Percentiles rank a stretch among this genome's conserved stretches.
Conservation (phyloP, 2,888 invertebrate species). For the Polymixis flavicincta region DNA sequence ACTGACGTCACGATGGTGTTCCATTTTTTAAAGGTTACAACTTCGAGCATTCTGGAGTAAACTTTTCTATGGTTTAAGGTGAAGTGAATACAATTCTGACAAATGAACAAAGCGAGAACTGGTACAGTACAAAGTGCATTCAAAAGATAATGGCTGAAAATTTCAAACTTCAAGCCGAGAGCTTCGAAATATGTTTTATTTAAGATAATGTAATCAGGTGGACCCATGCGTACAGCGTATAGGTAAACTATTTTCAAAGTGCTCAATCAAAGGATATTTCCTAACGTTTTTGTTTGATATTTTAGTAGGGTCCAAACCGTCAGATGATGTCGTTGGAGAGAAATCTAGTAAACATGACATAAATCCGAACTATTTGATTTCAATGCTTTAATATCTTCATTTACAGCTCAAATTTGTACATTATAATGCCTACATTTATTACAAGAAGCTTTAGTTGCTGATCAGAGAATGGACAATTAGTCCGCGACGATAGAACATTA, state of each 20-base stretch:
- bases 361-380: not conserved
- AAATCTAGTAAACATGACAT: conserved; percentile 1
- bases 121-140: no score
- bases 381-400: not conserved
- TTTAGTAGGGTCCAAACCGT: not conserved
- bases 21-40: conserved; percentile 53
- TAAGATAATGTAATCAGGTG: not conserved
- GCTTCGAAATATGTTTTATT: conserved; percentile 3
- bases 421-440: not conserved
- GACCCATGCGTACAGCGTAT: not conserved
- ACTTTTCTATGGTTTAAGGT: conserved; percentile 42
- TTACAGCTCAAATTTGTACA: not conserved
- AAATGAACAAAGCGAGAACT: conserved; percentile 13
- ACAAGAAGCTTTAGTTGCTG: not conserved
- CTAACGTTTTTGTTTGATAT: conserved; percentile 23
- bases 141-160: not conserved
- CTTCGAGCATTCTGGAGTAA: conserved; percentile 32
- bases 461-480: no score
- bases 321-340: not conserved
- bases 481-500: not conserved
- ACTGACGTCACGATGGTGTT: conserved; percentile 40
- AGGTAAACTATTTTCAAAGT: conserved; percentile 22
- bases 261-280: conserved; percentile 9
- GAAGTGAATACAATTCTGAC: conserved; percentile 12
- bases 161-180: not conserved